Evolutionary conservation across 2,888 invertebrate species (phyloP), one percentile per base, ranked within the genome.

Genomic region (Drosophila austrosaltans): DNA sequence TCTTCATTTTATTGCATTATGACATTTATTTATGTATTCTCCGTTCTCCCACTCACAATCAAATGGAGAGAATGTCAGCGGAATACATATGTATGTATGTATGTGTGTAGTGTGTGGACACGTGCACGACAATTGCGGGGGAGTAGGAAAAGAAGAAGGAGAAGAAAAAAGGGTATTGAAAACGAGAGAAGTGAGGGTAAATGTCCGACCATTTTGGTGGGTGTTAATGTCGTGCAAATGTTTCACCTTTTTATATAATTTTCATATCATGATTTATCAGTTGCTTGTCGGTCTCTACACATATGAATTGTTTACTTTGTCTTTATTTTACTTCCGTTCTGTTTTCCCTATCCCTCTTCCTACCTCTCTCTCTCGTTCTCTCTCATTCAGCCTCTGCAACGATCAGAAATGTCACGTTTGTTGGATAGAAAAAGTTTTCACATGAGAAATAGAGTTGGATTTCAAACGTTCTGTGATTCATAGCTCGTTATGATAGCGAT

Each of bases 21-120:
- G 88, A 85, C 86, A 87, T 85, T 85, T 82, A 83, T 87, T 83
- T 85, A 82, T 82, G 85, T 72, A 67, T 80, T 56, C 73, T 16
- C 25, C 2, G 60, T 60, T 62, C 65, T 68, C 63, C 72, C 85
- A 69, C 67, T 39, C 39, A 53, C 53, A 65, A 48, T 28, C 53
- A 7, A 22, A 56, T 25, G 12, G 53, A 48, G 48, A 57, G 57
- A 56, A 56, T 56, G 56, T 25, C 48, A 16, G 48, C 20, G 10
- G 56, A 20, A 56, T 20, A 12, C 8, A 16, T 16, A 16, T 16
- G 16, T 16, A 16, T 16, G 16, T 16, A 16, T 16, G 16, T 16
- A 16, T 16, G 16, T 16, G 22, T 5, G 36, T n/a, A 36, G 10
- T 57, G 7, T 16, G 36, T 39, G 30, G 75, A 63, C 72, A 73